These are phyloP conservation scores for Stenolophus ochropezus DNA, from an alignment of 2,888 invertebrate species.

Conservation along the genomic window DNA sequence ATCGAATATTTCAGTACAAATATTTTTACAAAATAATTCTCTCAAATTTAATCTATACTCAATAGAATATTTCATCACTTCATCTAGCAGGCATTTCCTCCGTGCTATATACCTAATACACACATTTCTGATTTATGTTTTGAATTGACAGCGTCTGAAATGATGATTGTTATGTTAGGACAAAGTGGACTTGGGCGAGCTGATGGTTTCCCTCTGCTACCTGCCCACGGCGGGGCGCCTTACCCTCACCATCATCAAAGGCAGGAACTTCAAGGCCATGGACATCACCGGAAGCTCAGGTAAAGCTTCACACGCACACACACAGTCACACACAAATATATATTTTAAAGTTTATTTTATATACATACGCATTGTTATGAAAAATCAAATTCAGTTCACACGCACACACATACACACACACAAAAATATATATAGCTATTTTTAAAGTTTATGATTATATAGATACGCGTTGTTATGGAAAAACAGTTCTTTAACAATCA, in stretches of 20 bases:
- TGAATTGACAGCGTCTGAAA: not conserved
- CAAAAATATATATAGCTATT: too few species aligned
- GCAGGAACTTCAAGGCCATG: conserved; percentile 92
- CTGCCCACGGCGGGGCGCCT: conserved; percentile 93
- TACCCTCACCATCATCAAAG: conserved; percentile 93
- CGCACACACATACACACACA: too few species aligned
- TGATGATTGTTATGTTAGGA: conserved; percentile 75
- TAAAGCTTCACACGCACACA: conserved; percentile 67
- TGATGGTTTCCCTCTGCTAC: conserved; percentile 94
- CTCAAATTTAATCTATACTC: too few species aligned
- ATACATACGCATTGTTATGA: too few species aligned
- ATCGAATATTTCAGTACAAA: too few species aligned
- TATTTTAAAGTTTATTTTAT: too few species aligned
- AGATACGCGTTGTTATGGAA: too few species aligned
- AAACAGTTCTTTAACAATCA: too few species aligned
- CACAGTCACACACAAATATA: not conserved
- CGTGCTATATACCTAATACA: not conserved
- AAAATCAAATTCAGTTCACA: too few species aligned
- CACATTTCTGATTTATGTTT: not conserved
- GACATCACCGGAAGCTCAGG: conserved; percentile 95
- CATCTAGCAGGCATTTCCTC: not conserved
- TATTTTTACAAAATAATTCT: too few species aligned
- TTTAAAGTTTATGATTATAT: too few species aligned
- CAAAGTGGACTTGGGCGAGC: conserved; percentile 91
- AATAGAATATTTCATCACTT: too few species aligned